These are phyloP conservation scores for Aethes cnicana DNA, from an alignment of 2,888 invertebrate species.

Conservation along the genomic window DNA sequence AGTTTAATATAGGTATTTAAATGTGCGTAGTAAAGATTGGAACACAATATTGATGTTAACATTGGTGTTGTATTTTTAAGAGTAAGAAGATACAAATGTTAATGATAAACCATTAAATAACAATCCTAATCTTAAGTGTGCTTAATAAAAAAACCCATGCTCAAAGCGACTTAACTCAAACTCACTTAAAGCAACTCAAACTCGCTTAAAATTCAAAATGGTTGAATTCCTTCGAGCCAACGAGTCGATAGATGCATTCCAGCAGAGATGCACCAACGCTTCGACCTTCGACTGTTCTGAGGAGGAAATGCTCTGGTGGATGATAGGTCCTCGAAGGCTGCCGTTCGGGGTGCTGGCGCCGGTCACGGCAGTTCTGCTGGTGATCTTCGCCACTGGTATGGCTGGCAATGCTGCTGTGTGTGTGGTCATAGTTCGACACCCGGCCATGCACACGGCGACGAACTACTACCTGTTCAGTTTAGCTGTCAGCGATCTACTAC, in stretches of 20 bases:
- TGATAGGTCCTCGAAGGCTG: conserved; percentile 84
- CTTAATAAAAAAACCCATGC: too few species aligned
- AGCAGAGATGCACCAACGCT: conserved; percentile 67
- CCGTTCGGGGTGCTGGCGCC: conserved; percentile 81
- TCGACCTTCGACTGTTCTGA: conserved; percentile 81
- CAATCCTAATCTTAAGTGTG: too few species aligned
- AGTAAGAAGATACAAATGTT: too few species aligned
- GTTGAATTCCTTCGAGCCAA: conserved; percentile 57
- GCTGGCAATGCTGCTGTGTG: conserved; percentile 93
- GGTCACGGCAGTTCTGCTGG: conserved; percentile 86
- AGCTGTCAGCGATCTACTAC: conserved; percentile 91
- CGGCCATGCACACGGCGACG: conserved; percentile 93
- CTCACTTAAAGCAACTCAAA: too few species aligned
- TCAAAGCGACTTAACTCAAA: too few species aligned
- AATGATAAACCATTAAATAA: too few species aligned
- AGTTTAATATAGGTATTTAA: too few species aligned
- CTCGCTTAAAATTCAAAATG: conserved; percentile 43
- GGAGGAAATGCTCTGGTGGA: conserved; percentile 81
- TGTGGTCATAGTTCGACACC: conserved; percentile 90
- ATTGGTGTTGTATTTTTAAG: too few species aligned
- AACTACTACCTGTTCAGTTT: conserved; percentile 95
- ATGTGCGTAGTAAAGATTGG: too few species aligned
- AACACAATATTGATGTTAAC: too few species aligned
- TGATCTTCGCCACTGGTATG: conserved; percentile 92
- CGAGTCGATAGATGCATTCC: conserved; percentile 53